Conservation (phyloP, 2,797 vertebrate genomes). For the Acrocephalus scirpaceus region DNA sequence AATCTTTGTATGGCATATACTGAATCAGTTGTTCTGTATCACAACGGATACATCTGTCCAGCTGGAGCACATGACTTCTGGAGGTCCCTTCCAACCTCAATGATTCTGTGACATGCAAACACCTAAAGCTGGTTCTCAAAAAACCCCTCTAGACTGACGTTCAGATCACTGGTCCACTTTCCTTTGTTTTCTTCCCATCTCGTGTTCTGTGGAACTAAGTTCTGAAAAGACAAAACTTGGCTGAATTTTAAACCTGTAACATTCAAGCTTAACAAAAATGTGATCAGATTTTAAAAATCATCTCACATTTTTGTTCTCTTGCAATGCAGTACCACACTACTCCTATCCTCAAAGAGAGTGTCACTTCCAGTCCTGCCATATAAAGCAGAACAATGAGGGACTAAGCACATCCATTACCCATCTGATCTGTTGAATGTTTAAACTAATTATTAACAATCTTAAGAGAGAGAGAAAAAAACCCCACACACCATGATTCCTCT, state of each 20-base stretch:
- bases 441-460: constrained; percentile 43
- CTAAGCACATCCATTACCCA: background rate
- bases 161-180: background rate
- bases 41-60: background rate
- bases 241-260: background rate
- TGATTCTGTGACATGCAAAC: background rate
- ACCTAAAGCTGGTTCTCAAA: background rate
- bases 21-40: background rate
- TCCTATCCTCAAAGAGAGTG: fast-evolving
- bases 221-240: background rate
- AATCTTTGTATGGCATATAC: background rate
- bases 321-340: background rate
- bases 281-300: background rate
- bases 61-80: background rate
- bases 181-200: background rate
- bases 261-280: background rate
- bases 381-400: background rate
- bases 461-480: background rate
- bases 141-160: fast-evolving
- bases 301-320: background rate
- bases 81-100: background rate
- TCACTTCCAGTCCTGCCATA: background rate
- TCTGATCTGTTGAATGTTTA: constrained; percentile 44
- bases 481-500: background rate
- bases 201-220: background rate